Evolutionary conservation across 2,888 invertebrate species (phyloP).

Genomic region (Chironomus tentans): DNA sequence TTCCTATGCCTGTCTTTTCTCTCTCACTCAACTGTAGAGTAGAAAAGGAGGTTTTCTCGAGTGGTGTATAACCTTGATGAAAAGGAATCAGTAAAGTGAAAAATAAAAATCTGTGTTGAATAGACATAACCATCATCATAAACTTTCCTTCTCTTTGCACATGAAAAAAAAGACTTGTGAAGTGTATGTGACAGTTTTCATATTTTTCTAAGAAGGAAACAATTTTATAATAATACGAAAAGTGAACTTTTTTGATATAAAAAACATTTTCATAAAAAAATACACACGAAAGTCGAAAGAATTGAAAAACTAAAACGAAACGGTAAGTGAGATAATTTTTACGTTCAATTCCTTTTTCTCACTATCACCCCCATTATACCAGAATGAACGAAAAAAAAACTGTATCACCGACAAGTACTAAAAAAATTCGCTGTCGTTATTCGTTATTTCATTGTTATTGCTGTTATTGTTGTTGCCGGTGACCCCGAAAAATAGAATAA

Average conservation of each 20-base stretch:
- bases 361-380: background rate
- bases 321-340: too few species aligned
- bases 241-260: too few species aligned
- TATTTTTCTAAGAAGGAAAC: too few species aligned
- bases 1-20: background rate
- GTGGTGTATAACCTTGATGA: constrained; percentile 14
- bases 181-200: too few species aligned
- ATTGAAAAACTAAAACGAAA: too few species aligned
- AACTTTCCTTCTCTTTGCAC: background rate
- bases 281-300: background rate
- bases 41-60: background rate
- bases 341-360: background rate
- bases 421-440: too few species aligned
- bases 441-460: too few species aligned
- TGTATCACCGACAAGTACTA: too few species aligned
- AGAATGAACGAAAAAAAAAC: too few species aligned
- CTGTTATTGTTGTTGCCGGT: background rate
- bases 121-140: constrained; percentile 9
- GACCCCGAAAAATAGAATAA: constrained; percentile 19
- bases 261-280: background rate
- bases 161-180: background rate
- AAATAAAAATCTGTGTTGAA: background rate
- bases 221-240: too few species aligned
- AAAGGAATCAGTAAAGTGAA: background rate
- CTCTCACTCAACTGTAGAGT: background rate